Evolutionary conservation across 2,888 invertebrate species (phyloP), one percentile per base, ranked within the genome.

Genomic region (Megastigmus dorsalis): DNA sequence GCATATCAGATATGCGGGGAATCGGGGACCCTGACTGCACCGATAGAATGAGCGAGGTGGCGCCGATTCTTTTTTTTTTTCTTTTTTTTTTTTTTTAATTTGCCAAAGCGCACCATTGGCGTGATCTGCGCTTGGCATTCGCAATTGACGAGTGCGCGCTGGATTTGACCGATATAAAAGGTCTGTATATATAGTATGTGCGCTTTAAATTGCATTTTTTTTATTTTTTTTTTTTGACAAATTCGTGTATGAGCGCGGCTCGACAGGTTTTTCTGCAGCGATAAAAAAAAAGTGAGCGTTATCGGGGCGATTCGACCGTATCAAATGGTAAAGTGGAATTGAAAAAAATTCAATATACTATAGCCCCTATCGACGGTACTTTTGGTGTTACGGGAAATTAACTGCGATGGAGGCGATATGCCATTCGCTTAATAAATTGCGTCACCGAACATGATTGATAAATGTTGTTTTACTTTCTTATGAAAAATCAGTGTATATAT

Each of bases 41-140:
- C n/a, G n/a, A 45, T 52, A 52, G 36, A 52, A 65, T n/a, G 52
- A 52, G 52, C 3, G 45, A 15, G 28, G 23, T 15, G 15, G 60
- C 23, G 36, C 63, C 2, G 9, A 50, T 60, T 60, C n/a, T n/a
- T n/a, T n/a, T n/a, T n/a, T n/a, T n/a, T n/a, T n/a, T n/a, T n/a
- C n/a, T n/a, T n/a, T n/a, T n/a, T n/a, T n/a, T n/a, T n/a, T 60
- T 54, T 60, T 62, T 65, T 65, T 65, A 50, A 65, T 50, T 65
- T 54, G 6, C 28, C 36, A 65, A 65, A 65, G 52, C 52, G 20
- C 38, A 41, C 38, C 13, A 62, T 43, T 62, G 28, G 30, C 45
- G 43, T 18, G 43, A 62, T 43, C 48, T 62, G 38, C 23, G 23
- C 30, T n/a, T 62, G 30, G 45, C 45, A 62, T 62, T 26, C 23